Percentiles rank a stretch among this genome's conserved stretches.
Evolutionary conservation across 1,140 invertebrate genomes (phyloP).

Genomic region (Gonatopus flavifemur): DNA sequence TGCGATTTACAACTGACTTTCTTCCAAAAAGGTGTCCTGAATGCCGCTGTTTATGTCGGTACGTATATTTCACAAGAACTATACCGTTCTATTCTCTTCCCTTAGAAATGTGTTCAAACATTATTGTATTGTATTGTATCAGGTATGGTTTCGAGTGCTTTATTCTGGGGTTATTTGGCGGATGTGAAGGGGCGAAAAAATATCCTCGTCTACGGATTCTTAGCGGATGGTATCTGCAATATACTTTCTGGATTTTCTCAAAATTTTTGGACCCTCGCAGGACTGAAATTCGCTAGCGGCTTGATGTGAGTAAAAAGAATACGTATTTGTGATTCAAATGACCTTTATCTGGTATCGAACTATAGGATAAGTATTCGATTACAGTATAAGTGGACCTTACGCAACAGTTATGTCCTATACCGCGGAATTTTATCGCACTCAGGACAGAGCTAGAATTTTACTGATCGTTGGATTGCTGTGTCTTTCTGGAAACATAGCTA

Average conservation of each 20-base stretch:
- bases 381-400: conserved; percentile 72
- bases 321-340: neutral
- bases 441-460: conserved; percentile 65
- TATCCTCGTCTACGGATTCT: conserved; percentile 71
- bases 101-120: neutral
- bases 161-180: conserved; percentile 80
- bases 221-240: conserved; percentile 70
- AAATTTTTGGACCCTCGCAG: conserved; percentile 68
- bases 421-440: conserved; percentile 68
- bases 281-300: conserved; percentile 75
- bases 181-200: conserved; percentile 74
- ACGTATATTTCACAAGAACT: conserved; percentile 14
- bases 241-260: conserved; percentile 70
- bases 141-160: conserved; percentile 81
- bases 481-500: conserved; percentile 41
- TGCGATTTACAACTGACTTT: conserved; percentile 69
- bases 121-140: conserved; percentile 20
- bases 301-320: conserved; percentile 66
- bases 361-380: conserved; percentile 15
- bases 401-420: conserved; percentile 71
- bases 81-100: conserved; percentile 1
- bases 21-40: conserved; percentile 69
- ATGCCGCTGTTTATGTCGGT: conserved; percentile 69
- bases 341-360: neutral
- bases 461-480: conserved; percentile 63